Percentiles rank a stretch among this genome's conserved stretches.
Conservation (phyloP, 2,888 invertebrate species). For the Sarcophaga carnaria region DNA sequence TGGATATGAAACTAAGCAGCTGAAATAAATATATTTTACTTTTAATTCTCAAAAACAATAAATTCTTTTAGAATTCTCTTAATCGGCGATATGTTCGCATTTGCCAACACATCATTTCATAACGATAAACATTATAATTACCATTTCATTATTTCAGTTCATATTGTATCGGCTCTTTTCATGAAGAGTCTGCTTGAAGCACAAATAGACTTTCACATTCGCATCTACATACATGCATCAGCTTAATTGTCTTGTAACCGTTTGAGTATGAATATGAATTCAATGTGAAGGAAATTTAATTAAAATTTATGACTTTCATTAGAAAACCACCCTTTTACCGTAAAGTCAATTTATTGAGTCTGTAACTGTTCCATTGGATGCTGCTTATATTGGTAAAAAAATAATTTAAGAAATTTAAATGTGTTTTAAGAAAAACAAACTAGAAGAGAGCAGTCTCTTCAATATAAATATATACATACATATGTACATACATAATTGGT, state of each 20-base stretch:
- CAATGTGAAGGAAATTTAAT: constrained; percentile 7
- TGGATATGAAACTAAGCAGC: too few species aligned
- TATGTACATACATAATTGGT: too few species aligned
- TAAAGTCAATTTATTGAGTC: too few species aligned
- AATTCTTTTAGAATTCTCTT: constrained; percentile 1
- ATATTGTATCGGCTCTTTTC: not conserved
- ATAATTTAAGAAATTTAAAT: too few species aligned
- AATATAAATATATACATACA: too few species aligned
- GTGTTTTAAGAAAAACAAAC: too few species aligned
- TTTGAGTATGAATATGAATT: constrained; percentile 7
- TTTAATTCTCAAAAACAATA: not conserved
- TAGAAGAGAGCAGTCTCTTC: too few species aligned
- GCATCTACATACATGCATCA: not conserved
- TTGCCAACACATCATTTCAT: not conserved
- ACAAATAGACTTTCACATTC: not conserved
- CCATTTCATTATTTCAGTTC: constrained; percentile 3
- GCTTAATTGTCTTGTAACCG: not conserved
- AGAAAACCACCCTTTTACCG: not conserved
- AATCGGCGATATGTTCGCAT: not conserved
- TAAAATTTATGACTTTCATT: constrained; percentile 36
- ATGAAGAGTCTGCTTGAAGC: not conserved
- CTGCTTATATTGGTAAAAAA: too few species aligned
- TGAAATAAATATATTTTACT: too few species aligned
- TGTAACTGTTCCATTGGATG: too few species aligned
- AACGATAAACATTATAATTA: not conserved